Evolutionary conservation across 1,140 invertebrate species (phyloP).

Genomic region (Brachionus rubens): DNA sequence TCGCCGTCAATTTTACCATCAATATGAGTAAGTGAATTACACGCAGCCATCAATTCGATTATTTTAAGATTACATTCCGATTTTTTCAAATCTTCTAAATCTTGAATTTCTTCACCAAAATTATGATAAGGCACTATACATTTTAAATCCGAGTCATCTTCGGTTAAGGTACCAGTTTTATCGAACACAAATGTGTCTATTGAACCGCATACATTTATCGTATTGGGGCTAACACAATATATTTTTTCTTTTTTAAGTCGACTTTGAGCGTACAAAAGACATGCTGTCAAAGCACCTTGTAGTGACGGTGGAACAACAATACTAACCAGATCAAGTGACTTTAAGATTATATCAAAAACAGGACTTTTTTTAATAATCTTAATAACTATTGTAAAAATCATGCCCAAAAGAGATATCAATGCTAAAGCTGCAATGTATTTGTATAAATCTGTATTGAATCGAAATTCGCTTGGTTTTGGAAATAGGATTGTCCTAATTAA

Average conservation of each 20-base stretch:
- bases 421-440: neutral
- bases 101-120: neutral
- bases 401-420: neutral
- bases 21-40: constrained; percentile 82
- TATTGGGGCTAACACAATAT: neutral
- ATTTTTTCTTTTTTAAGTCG: constrained; percentile 14
- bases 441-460: neutral
- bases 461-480: constrained; percentile 2
- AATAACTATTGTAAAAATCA: neutral
- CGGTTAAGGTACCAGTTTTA: constrained; percentile 77
- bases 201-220: constrained; percentile 8
- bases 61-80: constrained; percentile 61
- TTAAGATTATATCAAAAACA: neutral
- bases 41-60: constrained; percentile 70
- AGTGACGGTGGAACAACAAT: neutral
- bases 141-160: constrained; percentile 82
- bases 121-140: constrained; percentile 67
- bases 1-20: constrained; percentile 78
- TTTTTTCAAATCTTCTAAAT: constrained; percentile 49
- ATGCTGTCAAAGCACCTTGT: neutral
- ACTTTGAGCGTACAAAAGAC: constrained; percentile 35
- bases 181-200: constrained; percentile 26
- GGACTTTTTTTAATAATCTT: no score
- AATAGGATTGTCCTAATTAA: neutral
- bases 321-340: neutral